Conservation (phyloP, 2,113 vertebrate genomes). For the Ammospiza caudacuta region DNA sequence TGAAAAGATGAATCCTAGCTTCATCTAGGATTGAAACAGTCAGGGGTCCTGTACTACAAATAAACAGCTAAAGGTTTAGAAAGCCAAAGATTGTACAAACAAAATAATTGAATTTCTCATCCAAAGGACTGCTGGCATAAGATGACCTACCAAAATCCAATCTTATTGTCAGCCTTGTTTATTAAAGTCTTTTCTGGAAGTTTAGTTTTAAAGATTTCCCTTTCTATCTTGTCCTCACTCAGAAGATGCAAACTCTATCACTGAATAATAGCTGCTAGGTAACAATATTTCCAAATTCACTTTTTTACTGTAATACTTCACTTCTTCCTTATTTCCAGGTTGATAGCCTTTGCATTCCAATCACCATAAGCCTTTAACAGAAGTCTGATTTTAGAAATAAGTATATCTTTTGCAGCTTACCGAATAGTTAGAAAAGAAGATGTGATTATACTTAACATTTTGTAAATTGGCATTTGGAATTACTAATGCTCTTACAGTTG, state of each 20-base stretch:
- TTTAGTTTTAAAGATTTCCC: background rate
- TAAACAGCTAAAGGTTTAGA: background rate
- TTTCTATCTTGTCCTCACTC: background rate
- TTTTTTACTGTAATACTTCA: background rate
- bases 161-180: background rate
- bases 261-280: background rate
- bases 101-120: conserved; percentile 31
- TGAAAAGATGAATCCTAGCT: background rate
- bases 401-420: background rate
- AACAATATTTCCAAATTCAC: background rate
- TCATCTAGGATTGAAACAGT: background rate
- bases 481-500: background rate
- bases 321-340: background rate
- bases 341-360: background rate
- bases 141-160: background rate
- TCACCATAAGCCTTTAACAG: background rate
- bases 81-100: background rate
- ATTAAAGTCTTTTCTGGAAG: background rate
- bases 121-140: background rate
- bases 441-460: background rate
- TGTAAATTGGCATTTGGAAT: background rate
- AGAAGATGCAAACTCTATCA: background rate
- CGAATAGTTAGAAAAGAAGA: background rate
- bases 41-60: background rate
- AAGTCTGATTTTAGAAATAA: background rate